Evolutionary conservation across 2,797 vertebrate species (phyloP), one percentile per base, ranked within the genome.

Genomic region (Cossypha dichroa): DNA sequence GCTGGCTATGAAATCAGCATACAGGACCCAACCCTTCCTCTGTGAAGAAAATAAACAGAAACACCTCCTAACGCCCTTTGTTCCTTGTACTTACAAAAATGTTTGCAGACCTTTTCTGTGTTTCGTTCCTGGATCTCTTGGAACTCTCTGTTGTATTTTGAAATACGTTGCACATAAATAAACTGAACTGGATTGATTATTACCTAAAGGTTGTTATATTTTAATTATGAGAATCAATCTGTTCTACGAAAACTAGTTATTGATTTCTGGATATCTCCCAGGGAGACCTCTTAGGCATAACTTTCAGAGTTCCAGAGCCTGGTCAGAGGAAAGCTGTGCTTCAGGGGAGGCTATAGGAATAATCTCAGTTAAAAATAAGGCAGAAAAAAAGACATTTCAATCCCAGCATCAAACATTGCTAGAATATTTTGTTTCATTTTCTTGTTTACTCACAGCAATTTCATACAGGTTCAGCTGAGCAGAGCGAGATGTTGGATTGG

Each of bases 31-130:
- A 22, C n/a, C 51, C 43, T 80, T 76, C 41, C 38, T 87, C 54
- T 40, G 12, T 28, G 40, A 77, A 84, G 38, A 84, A 90, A 91
- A 38, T 26, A 82, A 90, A 60, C 49, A 87, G 51, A 83, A 85
- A 75, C 0, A 5, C 4, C 29, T 67, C 12, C 7, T 66, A 54
- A 22, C 33, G 28, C 19, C 18, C 41, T 66, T 66, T 48, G 49
- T 29, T 9, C n/a, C 10, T n/a, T 41, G 68, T 96, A 97, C 97
- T 97, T 48, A 97, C 97, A 16, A 45, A 38, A 72, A 18, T 70
- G 41, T 67, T 81, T 68, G 29, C 55, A 74, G 48, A 46, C 2
- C 1, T 74, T 75, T 75, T 83, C 56, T 54, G 40, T 64, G 48
- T 17, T 76, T 94, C 0, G 14, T 68, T 79, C 40, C 29, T 49